Conservation (phyloP, 2,888 invertebrate genomes). For the Amblyjoppa fuscipennis region DNA sequence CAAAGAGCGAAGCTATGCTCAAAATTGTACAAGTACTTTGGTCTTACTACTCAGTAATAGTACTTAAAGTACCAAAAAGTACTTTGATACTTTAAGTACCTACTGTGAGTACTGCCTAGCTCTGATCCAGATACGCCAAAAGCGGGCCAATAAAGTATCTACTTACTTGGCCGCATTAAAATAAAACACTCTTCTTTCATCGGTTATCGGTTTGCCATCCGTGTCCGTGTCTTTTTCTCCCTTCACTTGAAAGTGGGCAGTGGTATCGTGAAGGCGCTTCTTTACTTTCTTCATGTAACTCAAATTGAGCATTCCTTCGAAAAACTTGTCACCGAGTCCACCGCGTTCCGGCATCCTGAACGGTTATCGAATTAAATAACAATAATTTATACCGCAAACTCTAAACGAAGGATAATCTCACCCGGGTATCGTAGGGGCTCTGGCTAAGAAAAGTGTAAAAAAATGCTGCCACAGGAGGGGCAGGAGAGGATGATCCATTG, state of each 20-base stretch:
- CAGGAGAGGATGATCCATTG: constrained; percentile 89
- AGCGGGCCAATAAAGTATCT: background rate
- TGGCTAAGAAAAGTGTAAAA: constrained; percentile 89
- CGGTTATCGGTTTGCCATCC: constrained; percentile 81
- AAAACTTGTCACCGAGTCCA: constrained; percentile 91
- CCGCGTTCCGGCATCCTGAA: constrained; percentile 86
- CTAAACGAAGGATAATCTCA: constrained; percentile 57
- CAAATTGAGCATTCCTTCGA: constrained; percentile 89
- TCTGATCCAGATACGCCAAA: no score
- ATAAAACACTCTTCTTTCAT: constrained; percentile 82
- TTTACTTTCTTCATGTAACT: constrained; percentile 90
- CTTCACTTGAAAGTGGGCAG: constrained; percentile 86
- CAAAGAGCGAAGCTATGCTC: no score
- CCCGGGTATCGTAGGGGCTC: constrained; percentile 86
- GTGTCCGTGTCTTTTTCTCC: constrained; percentile 84
- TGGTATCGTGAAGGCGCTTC: constrained; percentile 88
- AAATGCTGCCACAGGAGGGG: constrained; percentile 92
- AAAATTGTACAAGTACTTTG: no score
- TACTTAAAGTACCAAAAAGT: no score
- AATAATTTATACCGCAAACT: background rate
- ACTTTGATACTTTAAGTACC: no score
- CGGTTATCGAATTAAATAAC: constrained; percentile 64
- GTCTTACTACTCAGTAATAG: no score
- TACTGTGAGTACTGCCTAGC: no score
- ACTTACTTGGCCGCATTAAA: constrained; percentile 81